Conservation (phyloP, 2,113 vertebrate species). For the Rousettus leschenaultii region DNA sequence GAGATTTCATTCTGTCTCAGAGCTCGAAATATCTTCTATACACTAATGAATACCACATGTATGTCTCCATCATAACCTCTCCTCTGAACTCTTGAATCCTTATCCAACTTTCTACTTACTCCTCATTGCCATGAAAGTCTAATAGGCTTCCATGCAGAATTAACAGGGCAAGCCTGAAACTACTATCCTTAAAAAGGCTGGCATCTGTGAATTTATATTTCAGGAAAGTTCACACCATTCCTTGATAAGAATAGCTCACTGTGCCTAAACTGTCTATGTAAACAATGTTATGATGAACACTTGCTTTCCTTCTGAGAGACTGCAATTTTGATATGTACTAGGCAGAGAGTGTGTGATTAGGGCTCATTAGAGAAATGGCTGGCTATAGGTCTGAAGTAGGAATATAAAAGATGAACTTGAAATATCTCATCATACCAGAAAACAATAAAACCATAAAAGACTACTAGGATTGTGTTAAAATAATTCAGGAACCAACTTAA, state of each 20-base stretch:
- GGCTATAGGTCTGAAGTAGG: background rate
- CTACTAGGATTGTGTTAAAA: background rate
- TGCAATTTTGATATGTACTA: background rate
- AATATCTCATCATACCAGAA: background rate
- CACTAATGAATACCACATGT: background rate
- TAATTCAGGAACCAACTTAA: background rate
- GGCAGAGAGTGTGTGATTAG: background rate
- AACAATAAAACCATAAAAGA: background rate
- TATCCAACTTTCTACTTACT: background rate
- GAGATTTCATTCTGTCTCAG: background rate
- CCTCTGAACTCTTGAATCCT: background rate
- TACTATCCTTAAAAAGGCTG: background rate
- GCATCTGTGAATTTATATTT: background rate
- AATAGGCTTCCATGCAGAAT: background rate
- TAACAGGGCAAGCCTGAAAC: background rate
- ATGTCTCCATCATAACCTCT: background rate
- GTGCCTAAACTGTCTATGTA: background rate
- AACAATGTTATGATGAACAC: background rate
- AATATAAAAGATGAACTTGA: background rate
- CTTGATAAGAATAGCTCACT: background rate
- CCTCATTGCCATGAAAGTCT: background rate
- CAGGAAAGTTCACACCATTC: background rate
- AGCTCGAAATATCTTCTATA: background rate
- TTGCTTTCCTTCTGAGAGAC: background rate
- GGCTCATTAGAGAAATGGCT: background rate